phyloP scores from a whole-genome alignment of 2,797 vertebrate genomes.

The Ataeniobius toweri region DNA sequence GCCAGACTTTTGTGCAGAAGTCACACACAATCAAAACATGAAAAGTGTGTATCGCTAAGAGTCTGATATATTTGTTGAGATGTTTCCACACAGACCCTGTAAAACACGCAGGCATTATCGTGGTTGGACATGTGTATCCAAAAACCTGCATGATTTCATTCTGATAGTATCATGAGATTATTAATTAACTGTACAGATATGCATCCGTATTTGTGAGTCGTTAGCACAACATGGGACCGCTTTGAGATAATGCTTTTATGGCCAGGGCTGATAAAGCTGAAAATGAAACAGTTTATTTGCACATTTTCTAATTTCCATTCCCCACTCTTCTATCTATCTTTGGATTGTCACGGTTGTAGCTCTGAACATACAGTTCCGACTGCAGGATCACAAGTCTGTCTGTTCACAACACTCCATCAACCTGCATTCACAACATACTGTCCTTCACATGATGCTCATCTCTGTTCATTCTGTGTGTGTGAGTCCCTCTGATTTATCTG shows the following conservation, averaged over 20 bases:
- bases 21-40: not conserved
- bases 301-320: not conserved
- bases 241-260: too few species aligned
- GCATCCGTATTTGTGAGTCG: too few species aligned
- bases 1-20: conserved; percentile 26
- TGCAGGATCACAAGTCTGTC: conserved; percentile 4
- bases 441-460: conserved; percentile 2
- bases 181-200: too few species aligned
- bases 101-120: conserved; percentile 35
- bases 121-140: conserved; percentile 8
- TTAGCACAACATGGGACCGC: too few species aligned
- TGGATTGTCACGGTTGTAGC: not conserved
- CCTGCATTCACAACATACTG: conserved; percentile 11
- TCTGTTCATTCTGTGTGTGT: conserved; percentile 4
- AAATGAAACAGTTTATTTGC: not conserved
- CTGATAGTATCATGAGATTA: too few species aligned
- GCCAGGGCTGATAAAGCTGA: not conserved
- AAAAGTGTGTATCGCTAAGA: conserved; percentile 10
- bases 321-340: not conserved
- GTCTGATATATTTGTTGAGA: conserved; percentile 71
- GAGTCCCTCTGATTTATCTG: conserved; percentile 19
- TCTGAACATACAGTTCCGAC: conserved; percentile 9
- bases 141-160: not conserved
- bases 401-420: conserved; percentile 22
- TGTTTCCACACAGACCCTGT: conserved; percentile 71